phyloP scores from a whole-genome alignment of 2,888 invertebrate species.

The Tineola bisselliella region DNA sequence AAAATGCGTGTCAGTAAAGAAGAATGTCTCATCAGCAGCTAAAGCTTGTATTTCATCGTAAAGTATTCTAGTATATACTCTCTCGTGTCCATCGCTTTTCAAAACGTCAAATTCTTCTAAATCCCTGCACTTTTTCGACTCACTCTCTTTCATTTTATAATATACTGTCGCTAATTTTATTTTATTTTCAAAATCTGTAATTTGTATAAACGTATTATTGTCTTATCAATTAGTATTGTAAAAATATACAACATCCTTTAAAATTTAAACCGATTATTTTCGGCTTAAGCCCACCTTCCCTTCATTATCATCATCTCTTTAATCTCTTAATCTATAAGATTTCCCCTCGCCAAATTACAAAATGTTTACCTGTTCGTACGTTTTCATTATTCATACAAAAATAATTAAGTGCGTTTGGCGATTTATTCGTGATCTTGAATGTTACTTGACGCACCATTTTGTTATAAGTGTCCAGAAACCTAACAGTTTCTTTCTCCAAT shows the following conservation, averaged over 20 bases:
- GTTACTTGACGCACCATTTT: conserved; percentile 61
- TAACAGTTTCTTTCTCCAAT: conserved; percentile 55
- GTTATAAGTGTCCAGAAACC: conserved; percentile 68
- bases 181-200: conserved; percentile 54
- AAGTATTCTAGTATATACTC: conserved; percentile 55
- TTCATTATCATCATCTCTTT: too few species aligned
- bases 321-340: too few species aligned
- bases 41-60: conserved; percentile 52
- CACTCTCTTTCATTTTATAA: conserved; percentile 42
- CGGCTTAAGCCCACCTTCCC: too few species aligned
- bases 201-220: not conserved
- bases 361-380: conserved; percentile 38
- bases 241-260: too few species aligned
- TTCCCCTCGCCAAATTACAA: too few species aligned
- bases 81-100: conserved; percentile 47
- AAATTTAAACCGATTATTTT: too few species aligned
- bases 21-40: conserved; percentile 45
- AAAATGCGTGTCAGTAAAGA: conserved; percentile 52
- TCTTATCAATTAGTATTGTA: not conserved
- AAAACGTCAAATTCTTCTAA: conserved; percentile 49
- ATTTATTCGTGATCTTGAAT: conserved; percentile 65
- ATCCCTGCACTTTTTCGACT: conserved; percentile 40
- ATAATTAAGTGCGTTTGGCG: conserved; percentile 60
- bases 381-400: conserved; percentile 66
- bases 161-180: conserved; percentile 44